Base-by-base conservation (phyloP, 1,140 invertebrate genomes). In the Gryon sp. region DNA sequence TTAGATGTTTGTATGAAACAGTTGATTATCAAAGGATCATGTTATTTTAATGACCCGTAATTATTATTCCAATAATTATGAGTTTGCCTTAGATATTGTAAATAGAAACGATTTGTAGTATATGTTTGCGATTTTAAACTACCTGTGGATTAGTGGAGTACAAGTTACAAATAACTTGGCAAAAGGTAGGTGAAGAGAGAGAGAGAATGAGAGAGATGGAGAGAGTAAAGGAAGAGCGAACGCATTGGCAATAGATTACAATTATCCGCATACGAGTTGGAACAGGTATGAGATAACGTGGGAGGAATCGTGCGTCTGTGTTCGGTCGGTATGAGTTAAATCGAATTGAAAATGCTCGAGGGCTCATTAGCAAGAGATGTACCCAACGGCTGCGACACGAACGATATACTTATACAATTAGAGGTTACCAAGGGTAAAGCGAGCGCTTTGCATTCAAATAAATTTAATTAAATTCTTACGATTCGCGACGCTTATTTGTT, bases 361-460 rank as follows among this genome's bases (percentile, higher is more conserved):
- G 59, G 52, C 76, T 78, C 76, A 78, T 78, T 78, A 78, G 76
- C 45, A 62, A 53, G 69, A 65, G 70, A 65, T 72, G 72, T 60
- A 65, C 34, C 52, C 66, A 45, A 22, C 43, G 36, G n/a, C 19
- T 34, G 66, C 62, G 76, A 79, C 72, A 79, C 62, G 60, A 70
- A 45, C 60, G 76, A 79, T 75, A 79, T 48, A 78, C 69, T 74
- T 78, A 63, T 41, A 79, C 62, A 72, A 79, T 79, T 79, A 75
- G 62, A 79, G 68, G 43, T 66, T 40, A 65, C 41, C 59, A 3
- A 63, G 43, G 41, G 19, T 48, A 62, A 32, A 43, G 65, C 34
- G 55, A 59, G 50, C 40, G 14, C 19, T 68, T 75, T 50, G 57
- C 36, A 34, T 75, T 59, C 24, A 57, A 70, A 72, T 66, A 60